Percentiles rank a stretch among this genome's conserved stretches.
Conservation (phyloP, 2,113 vertebrate genomes). For the Hemichromis elongatus region DNA sequence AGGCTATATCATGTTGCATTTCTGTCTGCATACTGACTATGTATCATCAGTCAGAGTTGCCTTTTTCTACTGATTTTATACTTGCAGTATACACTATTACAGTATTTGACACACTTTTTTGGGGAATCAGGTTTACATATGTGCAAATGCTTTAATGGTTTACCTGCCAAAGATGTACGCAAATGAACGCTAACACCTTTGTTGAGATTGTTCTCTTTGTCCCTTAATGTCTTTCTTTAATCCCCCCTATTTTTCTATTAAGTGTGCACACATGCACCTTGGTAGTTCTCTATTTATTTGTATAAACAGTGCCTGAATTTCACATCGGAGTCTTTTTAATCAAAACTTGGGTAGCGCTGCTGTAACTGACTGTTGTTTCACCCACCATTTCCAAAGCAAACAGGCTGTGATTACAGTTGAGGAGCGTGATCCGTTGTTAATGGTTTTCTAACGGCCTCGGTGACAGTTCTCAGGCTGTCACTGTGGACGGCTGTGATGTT, state of each 20-base stretch:
- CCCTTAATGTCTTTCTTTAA: not conserved
- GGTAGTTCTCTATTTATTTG: not conserved
- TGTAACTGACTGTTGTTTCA: slow-evolving; percentile 11
- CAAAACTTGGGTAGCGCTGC: not conserved
- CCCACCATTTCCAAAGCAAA: slow-evolving; percentile 37
- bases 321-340: not conserved
- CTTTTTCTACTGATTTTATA: not conserved
- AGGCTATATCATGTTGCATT: not conserved
- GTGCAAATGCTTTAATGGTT: not conserved
- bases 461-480: slow-evolving; percentile 24
- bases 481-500: not conserved
- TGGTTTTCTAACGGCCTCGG: slow-evolving; percentile 30
- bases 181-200: not conserved
- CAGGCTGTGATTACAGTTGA: slow-evolving; percentile 10
- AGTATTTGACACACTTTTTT: not conserved
- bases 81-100: not conserved
- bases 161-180: not conserved
- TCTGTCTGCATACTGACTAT: not conserved
- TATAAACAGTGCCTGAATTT: not conserved
- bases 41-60: not conserved
- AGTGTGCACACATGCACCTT: not conserved
- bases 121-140: not conserved
- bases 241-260: not conserved
- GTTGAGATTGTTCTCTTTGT: not conserved
- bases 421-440: slow-evolving; percentile 8